Base-by-base conservation (phyloP, 2,113 vertebrate species). In the Sitta europaea region DNA sequence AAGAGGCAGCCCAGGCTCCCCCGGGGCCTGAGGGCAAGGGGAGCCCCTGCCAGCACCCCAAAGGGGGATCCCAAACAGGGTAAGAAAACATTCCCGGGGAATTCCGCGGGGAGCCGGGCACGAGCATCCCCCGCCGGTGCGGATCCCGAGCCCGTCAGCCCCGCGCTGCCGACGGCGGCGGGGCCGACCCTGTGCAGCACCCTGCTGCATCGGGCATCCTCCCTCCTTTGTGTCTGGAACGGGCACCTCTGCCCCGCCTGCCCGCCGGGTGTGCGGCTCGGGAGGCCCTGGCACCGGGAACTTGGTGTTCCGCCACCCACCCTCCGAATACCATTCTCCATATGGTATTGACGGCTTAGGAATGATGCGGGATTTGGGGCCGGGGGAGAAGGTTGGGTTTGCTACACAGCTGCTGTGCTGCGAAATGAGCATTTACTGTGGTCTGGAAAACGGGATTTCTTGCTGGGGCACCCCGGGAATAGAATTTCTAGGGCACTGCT, bases 401-500 rank as follows among this genome's bases (percentile, higher is more conserved):
- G 54, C 71, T 58, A 14, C 45, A 24, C 38, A 5, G 54, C 55
- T 20, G 71, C 73, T 7, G 36, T 11, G 74, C 61, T 62, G 87
- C 50, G 75, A 75, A 83, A 94, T 10, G 68, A 92, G 47, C 71
- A 4, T 72, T 54, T 72, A 61, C 68, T 82, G 36, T 61, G 4
- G 66, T 43, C 43, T 47, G 59, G 38, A 33, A 75, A 90, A 75
- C 1, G 57, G 9, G 73, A 70, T 90, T 87, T 63, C 57, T 61
- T 3, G 5, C 73, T 3, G 63, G 73, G 65, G 78, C 50, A 59
- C 9, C 14, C 43, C 14, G 5, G 59, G 81, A 93, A 57, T 2
- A 17, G 88, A 54, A 84, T 95, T 92, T 80, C 79, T 81, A 55
- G 75, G 74, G 79, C 2, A 9, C 24, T 92, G 65, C 95, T 94